Percentiles rank a stretch among this genome's conserved stretches.
phyloP scores from a whole-genome alignment of 2,113 vertebrate genomes.

The Lagenorhynchus albirostris region DNA sequence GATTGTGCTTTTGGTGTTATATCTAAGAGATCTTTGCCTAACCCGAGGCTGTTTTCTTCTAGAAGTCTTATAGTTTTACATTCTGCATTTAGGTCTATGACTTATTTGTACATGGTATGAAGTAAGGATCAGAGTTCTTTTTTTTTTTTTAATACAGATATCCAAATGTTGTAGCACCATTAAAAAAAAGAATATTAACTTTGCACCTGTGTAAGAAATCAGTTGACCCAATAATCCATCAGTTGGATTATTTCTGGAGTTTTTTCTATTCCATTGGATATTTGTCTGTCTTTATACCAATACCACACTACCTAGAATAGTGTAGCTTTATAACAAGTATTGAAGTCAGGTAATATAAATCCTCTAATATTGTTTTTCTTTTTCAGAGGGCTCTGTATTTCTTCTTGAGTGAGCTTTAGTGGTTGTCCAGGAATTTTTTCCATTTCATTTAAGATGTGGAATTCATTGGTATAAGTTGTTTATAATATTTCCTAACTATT shows the following conservation, averaged over 20 bases:
- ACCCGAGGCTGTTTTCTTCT: background rate
- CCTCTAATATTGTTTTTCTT: background rate
- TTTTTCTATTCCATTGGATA: background rate
- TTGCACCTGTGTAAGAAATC: background rate
- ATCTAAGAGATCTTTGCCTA: background rate
- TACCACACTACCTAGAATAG: background rate
- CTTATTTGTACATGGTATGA: background rate
- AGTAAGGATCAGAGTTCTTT: background rate
- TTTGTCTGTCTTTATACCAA: background rate
- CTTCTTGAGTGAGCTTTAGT: background rate
- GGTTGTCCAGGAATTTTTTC: background rate
- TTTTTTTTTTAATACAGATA: background rate
- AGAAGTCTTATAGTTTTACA: background rate
- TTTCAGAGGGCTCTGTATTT: background rate
- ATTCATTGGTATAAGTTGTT: background rate
- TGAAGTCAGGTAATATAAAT: background rate
- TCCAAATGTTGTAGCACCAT: background rate
- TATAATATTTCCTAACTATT: background rate
- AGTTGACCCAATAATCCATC: background rate
- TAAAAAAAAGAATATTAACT: background rate
- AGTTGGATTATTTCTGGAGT: background rate
- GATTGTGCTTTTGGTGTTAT: background rate
- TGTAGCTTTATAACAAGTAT: background rate
- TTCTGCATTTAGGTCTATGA: background rate
- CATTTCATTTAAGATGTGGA: background rate